Evolutionary conservation across 2,113 vertebrate species (phyloP).

Genomic region (Hippolais icterina): DNA sequence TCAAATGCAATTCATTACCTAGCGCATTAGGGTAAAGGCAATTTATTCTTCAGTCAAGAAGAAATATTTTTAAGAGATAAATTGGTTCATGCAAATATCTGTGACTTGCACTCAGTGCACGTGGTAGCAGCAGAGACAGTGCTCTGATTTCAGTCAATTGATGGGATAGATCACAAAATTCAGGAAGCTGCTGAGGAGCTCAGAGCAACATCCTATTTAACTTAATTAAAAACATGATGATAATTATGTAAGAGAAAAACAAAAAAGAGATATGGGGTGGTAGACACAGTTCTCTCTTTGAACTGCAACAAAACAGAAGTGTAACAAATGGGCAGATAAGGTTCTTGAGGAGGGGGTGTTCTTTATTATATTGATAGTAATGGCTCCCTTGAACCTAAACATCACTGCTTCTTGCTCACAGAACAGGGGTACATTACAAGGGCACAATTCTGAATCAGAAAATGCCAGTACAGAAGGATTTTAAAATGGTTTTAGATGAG

Average conservation of each 20-base stretch:
- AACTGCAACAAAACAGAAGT: not conserved
- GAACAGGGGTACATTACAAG: not conserved
- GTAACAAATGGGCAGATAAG: not conserved
- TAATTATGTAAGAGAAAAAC: not conserved
- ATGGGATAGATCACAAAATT: not conserved
- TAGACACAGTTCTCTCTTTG: not conserved
- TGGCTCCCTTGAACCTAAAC: not conserved
- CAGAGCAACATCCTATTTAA: not conserved
- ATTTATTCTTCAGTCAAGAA: constrained; percentile 58
- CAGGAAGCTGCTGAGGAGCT: constrained; percentile 14
- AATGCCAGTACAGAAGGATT: not conserved
- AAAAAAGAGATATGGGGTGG: not conserved
- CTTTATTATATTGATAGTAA: not conserved
- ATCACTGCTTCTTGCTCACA: not conserved
- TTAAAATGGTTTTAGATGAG: not conserved
- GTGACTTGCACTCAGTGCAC: not conserved
- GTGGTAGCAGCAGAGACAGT: not conserved
- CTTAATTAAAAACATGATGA: not conserved
- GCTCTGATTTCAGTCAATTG: not conserved
- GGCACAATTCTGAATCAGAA: not conserved
- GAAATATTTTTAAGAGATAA: constrained; percentile 64
- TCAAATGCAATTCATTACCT: constrained; percentile 65
- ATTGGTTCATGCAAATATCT: constrained; percentile 53
- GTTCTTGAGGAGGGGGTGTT: not conserved
- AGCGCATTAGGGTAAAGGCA: constrained; percentile 39